Evolutionary conservation across 2,797 vertebrate genomes (phyloP).

Genomic region (Acanthiza pusilla): DNA sequence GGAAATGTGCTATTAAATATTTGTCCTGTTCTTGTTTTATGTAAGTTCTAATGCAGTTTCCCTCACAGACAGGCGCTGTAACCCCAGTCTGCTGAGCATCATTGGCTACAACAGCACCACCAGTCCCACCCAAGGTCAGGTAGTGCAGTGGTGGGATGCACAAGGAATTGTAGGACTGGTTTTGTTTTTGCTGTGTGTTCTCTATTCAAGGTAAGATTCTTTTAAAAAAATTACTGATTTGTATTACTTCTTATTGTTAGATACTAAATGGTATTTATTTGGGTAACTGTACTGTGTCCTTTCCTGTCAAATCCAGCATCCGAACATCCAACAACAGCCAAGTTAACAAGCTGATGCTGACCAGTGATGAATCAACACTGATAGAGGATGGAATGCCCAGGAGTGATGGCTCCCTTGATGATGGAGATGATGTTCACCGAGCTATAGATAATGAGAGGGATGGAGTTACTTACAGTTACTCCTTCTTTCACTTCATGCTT

Average conservation of each 20-base stretch:
- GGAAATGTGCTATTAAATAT: not conserved
- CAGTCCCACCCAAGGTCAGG: slow-evolving; percentile 75
- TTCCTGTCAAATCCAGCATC: slow-evolving; percentile 75
- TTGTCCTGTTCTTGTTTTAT: not conserved
- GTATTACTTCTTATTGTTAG: not conserved
- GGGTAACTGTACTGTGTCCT: not conserved
- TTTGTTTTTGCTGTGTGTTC: slow-evolving; percentile 93
- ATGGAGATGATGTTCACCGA: slow-evolving; percentile 74
- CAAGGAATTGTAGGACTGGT: slow-evolving; percentile 95
- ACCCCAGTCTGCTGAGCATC: slow-evolving; percentile 93
- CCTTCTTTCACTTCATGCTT: slow-evolving; percentile 99
- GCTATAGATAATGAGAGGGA: slow-evolving; percentile 94
- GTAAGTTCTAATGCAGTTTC: not conserved
- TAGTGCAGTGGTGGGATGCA: slow-evolving; percentile 97
- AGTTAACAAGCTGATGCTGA: slow-evolving; percentile 94
- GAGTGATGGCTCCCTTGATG: slow-evolving; percentile 81
- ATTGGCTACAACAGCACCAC: slow-evolving; percentile 91
- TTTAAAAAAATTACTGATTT: not conserved
- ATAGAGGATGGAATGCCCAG: slow-evolving; percentile 88
- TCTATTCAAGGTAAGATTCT: slow-evolving; percentile 90
- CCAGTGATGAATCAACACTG: slow-evolving; percentile 91
- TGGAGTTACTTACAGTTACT: slow-evolving; percentile 96
- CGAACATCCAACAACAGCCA: slow-evolving; percentile 94
- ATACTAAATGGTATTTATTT: not conserved
- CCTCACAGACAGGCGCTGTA: slow-evolving; percentile 87